Base-by-base conservation (phyloP, 2,888 invertebrate species). In the Acanthococcus lagerstroemiae region DNA sequence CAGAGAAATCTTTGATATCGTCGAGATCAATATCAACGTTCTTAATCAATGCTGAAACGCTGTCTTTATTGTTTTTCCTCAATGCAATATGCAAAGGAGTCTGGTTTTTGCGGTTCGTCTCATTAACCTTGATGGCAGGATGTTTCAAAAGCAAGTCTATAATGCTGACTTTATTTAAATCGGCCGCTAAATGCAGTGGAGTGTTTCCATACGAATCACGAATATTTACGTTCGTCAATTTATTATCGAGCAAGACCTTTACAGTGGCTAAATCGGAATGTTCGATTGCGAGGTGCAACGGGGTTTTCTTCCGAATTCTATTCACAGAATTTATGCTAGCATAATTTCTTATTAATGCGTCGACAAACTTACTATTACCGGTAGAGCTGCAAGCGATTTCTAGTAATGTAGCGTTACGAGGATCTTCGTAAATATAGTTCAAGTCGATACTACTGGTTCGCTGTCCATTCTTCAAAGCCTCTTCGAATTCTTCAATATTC, bases 251-350 rank as follows among this genome's bases (percentile, higher is more conserved):
- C 17, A 84, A 73, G 1, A 74, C 73, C 68, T 76, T 74, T 50
- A 84, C 72, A 7, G 79, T 79, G 48, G 78, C 77, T 4, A 77
- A 73, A 68, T 80, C 79, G 21, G 81, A 81, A 55, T 76, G 78
- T 72, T 82, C 81, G 0, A 82, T 79, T 3, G 84, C 84, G 68
- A 83, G 83, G 74, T 87, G 86, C 69, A 87, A 77, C 0, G 85
- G 83, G n/a, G 83, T 81, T 69, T 80, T 81, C 17, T 80, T 78
- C 61, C 81, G 79, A 2, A 77, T 78, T 69, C 78, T 77, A 73
- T 84, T 84, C 0, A 82, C 72, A 70, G 76, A 78, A 70, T 84
- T 83, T 0, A 83, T 80, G 73, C 84, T 78, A 0, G 84, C 85
- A 67, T 84, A 83, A 61, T 81, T 75, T 66, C 81, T 78, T 12